phyloP scores from a whole-genome alignment of 2,113 vertebrate species.

The Ceuthmochares aereus region DNA sequence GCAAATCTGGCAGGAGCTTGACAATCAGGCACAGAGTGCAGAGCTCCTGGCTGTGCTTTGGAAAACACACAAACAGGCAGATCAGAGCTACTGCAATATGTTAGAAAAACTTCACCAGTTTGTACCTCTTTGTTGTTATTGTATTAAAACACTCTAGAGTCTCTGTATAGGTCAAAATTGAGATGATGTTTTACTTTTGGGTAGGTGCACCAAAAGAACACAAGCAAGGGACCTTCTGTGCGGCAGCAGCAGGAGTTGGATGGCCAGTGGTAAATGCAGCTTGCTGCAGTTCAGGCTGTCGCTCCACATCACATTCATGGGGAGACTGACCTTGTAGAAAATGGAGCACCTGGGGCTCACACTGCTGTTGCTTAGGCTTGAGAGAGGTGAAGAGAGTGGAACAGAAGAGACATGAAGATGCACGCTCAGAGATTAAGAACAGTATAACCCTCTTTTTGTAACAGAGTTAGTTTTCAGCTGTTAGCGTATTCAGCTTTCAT shows the following conservation, averaged over 20 bases:
- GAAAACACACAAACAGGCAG: neutral
- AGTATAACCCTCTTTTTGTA: neutral
- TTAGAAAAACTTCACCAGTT: neutral
- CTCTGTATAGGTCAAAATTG: neutral
- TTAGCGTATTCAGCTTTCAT: neutral
- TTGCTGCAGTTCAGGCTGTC: neutral
- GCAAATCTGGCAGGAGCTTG: neutral
- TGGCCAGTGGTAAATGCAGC: neutral
- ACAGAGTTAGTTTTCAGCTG: neutral
- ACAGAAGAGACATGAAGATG: neutral
- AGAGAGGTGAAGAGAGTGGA: neutral
- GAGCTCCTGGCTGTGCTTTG: neutral
- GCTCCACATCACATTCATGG: fast-evolving
- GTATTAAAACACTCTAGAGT: neutral
- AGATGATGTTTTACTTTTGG: neutral
- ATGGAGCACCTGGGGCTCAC: neutral
- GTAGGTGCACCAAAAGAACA: neutral
- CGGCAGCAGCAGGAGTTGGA: neutral
- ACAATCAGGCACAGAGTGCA: neutral
- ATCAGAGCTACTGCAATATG: neutral
- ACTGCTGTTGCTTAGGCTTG: neutral
- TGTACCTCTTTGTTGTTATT: neutral
- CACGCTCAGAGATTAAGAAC: neutral
- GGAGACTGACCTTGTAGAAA: neutral
- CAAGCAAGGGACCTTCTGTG: neutral